Base-by-base conservation (phyloP, 2,797 vertebrate species). In the Aplochiton taeniatus region DNA sequence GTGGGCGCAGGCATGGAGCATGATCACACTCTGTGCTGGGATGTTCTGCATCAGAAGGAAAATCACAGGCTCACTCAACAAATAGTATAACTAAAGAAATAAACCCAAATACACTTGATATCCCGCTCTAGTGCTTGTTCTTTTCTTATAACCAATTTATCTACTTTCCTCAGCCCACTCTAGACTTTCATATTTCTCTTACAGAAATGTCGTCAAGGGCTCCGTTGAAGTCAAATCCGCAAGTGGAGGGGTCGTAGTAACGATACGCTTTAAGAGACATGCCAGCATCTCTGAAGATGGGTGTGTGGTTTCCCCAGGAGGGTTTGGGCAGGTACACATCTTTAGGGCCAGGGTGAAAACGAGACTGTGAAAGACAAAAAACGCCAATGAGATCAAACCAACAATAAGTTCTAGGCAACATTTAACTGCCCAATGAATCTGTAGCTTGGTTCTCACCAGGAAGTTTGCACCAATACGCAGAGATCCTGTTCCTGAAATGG, bases 291-390 rank as follows among this genome's bases (percentile, higher is more conserved):
- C 95, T 93, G 89, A 98, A 99, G 89, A 99, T 96, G 59, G 98
- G 96, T 0, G 97, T 99, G 90, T 99, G 98, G 80, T 99, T 99
- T 55, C 97, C 98, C 98, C 98, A 99, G 69, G 95, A 94, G 0
- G 98, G 97, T 82, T 97, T 99, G 67, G 97, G 98, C 57, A 99
- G 90, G 73, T 95, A 99, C 42, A 99, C 93, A 1, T 98, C 95
- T 52, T 67, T 89, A 57, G 93, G 93, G 13, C 84, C 88, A 69
- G 90, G 93, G 78, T 98, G 96, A 86, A 99, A 98, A 12, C 97
- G 93, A 86, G 96, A 91, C 98, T 99, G 83, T 47, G 61, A 31
- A 31, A 31, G 31, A 31, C 31, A 31, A 31, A 31, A 31, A 31
- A 31, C 31, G 6, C 2, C 31, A 55, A 31, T 19, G 17, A 31